These are phyloP conservation scores for Himalopsyche tibetana DNA, from an alignment of 2,888 invertebrate species.

Conservation along the genomic window DNA sequence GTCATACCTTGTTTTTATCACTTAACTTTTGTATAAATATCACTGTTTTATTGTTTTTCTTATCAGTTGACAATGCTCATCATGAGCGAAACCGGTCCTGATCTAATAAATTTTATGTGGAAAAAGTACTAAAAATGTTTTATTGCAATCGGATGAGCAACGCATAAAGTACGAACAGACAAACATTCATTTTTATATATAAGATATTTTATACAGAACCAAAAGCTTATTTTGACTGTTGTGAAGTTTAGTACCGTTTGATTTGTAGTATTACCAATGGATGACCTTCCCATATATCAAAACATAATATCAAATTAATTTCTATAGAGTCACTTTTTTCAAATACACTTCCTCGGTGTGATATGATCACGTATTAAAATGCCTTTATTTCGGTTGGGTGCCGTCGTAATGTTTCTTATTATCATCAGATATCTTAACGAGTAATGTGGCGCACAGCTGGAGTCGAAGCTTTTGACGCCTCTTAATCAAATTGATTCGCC, in stretches of 20 bases:
- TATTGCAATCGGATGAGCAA: no score
- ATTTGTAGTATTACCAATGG: neutral
- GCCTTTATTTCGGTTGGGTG: constrained; percentile 7
- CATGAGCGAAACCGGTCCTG: no score
- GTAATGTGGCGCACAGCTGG: neutral
- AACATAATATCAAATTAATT: constrained; percentile 30
- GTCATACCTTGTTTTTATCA: no score
- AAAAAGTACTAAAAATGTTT: no score
- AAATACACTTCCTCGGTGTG: constrained; percentile 15
- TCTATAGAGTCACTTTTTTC: constrained; percentile 1
- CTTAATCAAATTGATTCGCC: constrained; percentile 47
- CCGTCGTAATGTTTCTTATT: neutral
- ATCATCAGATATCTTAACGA: neutral
- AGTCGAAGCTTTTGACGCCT: neutral
- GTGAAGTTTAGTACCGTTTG: neutral
- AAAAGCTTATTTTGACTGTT: no score
- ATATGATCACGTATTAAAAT: constrained; percentile 18
- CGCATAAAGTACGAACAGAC: no score
- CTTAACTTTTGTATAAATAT: no score
- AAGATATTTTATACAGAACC: no score
- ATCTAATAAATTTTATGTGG: no score
- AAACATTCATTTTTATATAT: no score
- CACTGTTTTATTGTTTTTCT: no score
- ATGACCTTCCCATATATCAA: constrained; percentile 13
- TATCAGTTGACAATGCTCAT: no score